phyloP scores from a whole-genome alignment of 2,113 vertebrate species.

The Semicossyphus pulcher region DNA sequence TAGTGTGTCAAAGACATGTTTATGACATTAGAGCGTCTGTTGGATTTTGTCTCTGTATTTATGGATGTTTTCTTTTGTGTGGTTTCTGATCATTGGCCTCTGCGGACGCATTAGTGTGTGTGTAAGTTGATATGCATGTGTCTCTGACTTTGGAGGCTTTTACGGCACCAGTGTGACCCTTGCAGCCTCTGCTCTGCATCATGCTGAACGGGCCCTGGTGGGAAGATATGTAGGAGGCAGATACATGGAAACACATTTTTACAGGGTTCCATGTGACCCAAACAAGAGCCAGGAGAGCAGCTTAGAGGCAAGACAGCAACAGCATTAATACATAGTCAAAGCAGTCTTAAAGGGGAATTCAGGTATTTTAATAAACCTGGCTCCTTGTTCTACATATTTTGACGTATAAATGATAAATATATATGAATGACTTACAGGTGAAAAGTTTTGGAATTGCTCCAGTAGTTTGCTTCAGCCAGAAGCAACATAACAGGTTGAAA shows the following conservation, averaged over 20 bases:
- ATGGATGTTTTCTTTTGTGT: slow-evolving; percentile 33
- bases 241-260: slow-evolving; percentile 29
- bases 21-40: slow-evolving; percentile 23
- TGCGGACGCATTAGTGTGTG: slow-evolving; percentile 7
- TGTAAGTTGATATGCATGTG: slow-evolving; percentile 30
- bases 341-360: slow-evolving; percentile 1
- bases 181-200: slow-evolving; percentile 51
- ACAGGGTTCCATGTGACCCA: slow-evolving; percentile 24
- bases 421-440: too few species aligned
- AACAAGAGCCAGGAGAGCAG: slow-evolving; percentile 46
- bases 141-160: slow-evolving; percentile 42
- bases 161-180: slow-evolving; percentile 47
- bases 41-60: slow-evolving; percentile 21
- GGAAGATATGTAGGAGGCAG: slow-evolving; percentile 37
- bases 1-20: slow-evolving; percentile 19
- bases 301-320: slow-evolving; percentile 28
- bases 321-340: slow-evolving; percentile 11
- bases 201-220: slow-evolving; percentile 41
- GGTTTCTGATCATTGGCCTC: slow-evolving; percentile 22
- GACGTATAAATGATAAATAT: too few species aligned
- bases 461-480: too few species aligned
- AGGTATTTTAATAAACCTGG: too few species aligned
- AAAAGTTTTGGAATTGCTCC: too few species aligned
- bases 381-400: too few species aligned
- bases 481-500: too few species aligned